Conservation (phyloP, 2,888 invertebrate species). For the Cataglyphis livida region DNA sequence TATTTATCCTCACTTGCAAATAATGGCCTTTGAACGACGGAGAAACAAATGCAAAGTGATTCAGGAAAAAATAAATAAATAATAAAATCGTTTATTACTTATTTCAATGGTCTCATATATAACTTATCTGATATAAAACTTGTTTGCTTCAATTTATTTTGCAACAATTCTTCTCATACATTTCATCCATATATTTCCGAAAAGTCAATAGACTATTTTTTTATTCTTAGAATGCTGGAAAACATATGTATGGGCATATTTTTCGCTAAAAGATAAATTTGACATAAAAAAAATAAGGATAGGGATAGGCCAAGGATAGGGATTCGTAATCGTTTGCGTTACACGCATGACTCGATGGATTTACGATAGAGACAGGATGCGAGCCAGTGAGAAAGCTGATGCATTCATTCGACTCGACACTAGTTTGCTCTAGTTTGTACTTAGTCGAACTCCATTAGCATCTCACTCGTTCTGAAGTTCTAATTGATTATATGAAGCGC, state of each 20-base stretch:
- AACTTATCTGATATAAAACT: background rate
- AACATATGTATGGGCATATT: background rate
- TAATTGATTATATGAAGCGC: slow-evolving; percentile 81
- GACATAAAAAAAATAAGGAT: background rate
- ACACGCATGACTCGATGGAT: background rate
- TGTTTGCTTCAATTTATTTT: slow-evolving; percentile 12
- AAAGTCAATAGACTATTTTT: background rate
- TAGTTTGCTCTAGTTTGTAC: slow-evolving; percentile 81
- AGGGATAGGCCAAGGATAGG: background rate
- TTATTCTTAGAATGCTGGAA: background rate
- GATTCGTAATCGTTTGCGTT: background rate
- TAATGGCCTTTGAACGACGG: slow-evolving; percentile 1
- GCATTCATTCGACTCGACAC: slow-evolving; percentile 66
- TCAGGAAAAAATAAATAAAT: background rate
- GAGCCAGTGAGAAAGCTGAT: slow-evolving; percentile 57
- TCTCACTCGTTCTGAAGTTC: slow-evolving; percentile 77
- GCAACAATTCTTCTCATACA: background rate
- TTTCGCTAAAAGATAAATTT: slow-evolving; percentile 4
- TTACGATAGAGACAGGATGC: slow-evolving; percentile 14
- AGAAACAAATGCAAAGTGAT: slow-evolving; percentile 11
- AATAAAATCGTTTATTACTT: slow-evolving; percentile 16
- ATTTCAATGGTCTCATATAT: background rate
- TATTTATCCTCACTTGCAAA: slow-evolving; percentile 70
- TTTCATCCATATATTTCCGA: background rate
- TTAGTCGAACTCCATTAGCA: slow-evolving; percentile 80